phyloP scores from a whole-genome alignment of 2,797 vertebrate genomes.

The Enteromius trimaculatus region DNA sequence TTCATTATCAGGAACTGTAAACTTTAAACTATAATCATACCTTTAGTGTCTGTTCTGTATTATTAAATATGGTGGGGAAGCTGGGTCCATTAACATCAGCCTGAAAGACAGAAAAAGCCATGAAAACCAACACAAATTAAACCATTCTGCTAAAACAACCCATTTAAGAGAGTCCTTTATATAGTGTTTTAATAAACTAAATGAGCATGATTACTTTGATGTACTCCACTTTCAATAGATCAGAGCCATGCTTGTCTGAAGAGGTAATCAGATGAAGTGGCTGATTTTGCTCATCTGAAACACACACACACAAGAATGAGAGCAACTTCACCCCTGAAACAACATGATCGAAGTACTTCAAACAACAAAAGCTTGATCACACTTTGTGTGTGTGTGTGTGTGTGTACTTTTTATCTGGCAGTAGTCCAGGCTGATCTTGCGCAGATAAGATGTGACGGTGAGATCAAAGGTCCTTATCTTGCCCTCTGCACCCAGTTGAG shows the following conservation, averaged over 20 bases:
- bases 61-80: slow-evolving; percentile 87
- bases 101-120: slow-evolving; percentile 69
- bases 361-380: not conserved
- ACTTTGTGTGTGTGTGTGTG: slow-evolving; percentile 1
- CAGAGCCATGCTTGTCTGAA: slow-evolving; percentile 83
- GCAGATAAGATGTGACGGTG: slow-evolving; percentile 83
- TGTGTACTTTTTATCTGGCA: slow-evolving; percentile 81
- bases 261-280: slow-evolving; percentile 90
- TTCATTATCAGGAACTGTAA: slow-evolving; percentile 10
- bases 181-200: not conserved
- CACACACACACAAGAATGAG: slow-evolving; percentile 23
- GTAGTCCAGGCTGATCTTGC: slow-evolving; percentile 87
- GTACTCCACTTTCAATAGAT: slow-evolving; percentile 94
- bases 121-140: not conserved
- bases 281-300: slow-evolving; percentile 73
- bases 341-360: not conserved
- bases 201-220: slow-evolving; percentile 79
- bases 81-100: slow-evolving; percentile 85
- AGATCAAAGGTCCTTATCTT: slow-evolving; percentile 84
- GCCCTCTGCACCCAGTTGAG: slow-evolving; percentile 88
- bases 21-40: slow-evolving; percentile 70
- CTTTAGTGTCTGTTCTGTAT: slow-evolving; percentile 90
- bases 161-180: slow-evolving; percentile 22
- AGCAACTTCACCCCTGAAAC: not conserved
- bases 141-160: not conserved